These are phyloP conservation scores for Drosophila orena DNA, from an alignment of 1,140 invertebrate genomes.

Conservation along the genomic window DNA sequence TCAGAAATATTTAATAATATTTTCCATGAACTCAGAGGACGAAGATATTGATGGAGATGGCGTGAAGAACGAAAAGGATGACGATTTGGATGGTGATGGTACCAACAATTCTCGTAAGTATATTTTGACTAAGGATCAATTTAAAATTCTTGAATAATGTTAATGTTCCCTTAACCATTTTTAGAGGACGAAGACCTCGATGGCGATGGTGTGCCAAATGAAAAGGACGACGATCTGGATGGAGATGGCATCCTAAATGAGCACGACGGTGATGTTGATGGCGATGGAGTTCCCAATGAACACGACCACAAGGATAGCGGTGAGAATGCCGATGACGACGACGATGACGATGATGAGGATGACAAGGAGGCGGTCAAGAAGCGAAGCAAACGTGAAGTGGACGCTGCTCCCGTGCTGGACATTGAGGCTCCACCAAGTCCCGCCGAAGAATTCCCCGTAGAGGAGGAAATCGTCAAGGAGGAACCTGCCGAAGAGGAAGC, in stretches of 20 bases:
- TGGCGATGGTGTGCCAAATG: slow-evolving; percentile 80
- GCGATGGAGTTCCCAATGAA: slow-evolving; percentile 79
- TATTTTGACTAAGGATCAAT: too few species aligned
- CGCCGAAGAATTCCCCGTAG: slow-evolving; percentile 73
- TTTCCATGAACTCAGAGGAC: slow-evolving; percentile 43
- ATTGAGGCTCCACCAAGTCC: slow-evolving; percentile 76
- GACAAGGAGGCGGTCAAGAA: slow-evolving; percentile 64
- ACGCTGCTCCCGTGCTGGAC: slow-evolving; percentile 65
- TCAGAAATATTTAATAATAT: not conserved
- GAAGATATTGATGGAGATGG: slow-evolving; percentile 80
- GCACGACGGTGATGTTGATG: slow-evolving; percentile 84
- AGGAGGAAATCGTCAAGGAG: slow-evolving; percentile 71
- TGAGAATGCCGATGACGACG: slow-evolving; percentile 49
- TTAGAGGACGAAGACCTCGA: slow-evolving; percentile 79
- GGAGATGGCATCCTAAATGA: slow-evolving; percentile 72
- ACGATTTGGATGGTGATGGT: slow-evolving; percentile 76
- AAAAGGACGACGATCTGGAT: slow-evolving; percentile 70
- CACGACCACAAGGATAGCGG: slow-evolving; percentile 71
- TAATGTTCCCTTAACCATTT: not conserved
- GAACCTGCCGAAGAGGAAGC: slow-evolving; percentile 50
- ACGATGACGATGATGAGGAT: slow-evolving; percentile 64
- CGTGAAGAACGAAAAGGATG: slow-evolving; percentile 80
- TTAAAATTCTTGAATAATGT: not conserved
- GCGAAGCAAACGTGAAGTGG: slow-evolving; percentile 83
- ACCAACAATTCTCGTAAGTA: slow-evolving; percentile 60